Evolutionary conservation across 2,113 vertebrate species (phyloP).

Genomic region (Anser cygnoides): DNA sequence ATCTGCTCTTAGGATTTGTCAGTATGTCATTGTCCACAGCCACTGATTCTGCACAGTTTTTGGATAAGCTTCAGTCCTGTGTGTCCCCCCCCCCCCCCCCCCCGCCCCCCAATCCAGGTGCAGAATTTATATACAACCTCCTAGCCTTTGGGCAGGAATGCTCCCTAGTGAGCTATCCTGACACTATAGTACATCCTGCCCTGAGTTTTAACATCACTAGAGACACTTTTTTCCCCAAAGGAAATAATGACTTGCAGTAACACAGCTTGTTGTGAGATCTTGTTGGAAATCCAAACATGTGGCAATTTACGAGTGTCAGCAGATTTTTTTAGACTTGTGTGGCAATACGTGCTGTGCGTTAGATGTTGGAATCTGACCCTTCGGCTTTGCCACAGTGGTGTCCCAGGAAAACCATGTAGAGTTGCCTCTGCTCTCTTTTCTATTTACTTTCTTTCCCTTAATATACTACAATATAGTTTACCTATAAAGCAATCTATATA

Average conservation of each 20-base stretch:
- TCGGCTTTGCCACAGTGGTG: slow-evolving; percentile 60
- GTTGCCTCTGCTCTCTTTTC: slow-evolving; percentile 18
- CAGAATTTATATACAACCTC: slow-evolving; percentile 18
- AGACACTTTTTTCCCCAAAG: slow-evolving; percentile 32
- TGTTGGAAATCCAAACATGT: slow-evolving; percentile 74
- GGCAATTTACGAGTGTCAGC: slow-evolving; percentile 71
- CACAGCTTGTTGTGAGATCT: slow-evolving; percentile 68
- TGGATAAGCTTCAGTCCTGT: not conserved
- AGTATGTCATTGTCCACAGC: not conserved
- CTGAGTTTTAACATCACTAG: slow-evolving; percentile 43
- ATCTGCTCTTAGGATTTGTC: not conserved
- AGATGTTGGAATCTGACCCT: slow-evolving; percentile 70
- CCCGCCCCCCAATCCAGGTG: not conserved
- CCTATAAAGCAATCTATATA: not conserved
- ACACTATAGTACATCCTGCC: slow-evolving; percentile 54
- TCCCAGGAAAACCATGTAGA: slow-evolving; percentile 36
- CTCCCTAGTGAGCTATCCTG: slow-evolving; percentile 28
- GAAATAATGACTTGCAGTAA: slow-evolving; percentile 72
- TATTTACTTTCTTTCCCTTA: not conserved
- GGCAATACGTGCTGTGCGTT: slow-evolving; percentile 57
- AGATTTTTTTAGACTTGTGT: slow-evolving; percentile 49
- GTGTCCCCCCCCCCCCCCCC: not conserved
- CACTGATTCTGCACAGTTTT: not conserved
- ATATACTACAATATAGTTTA: not conserved
- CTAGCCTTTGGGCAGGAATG: slow-evolving; percentile 57